Base-by-base conservation (phyloP, 2,888 invertebrate genomes). In the Anarsia innoxiella region DNA sequence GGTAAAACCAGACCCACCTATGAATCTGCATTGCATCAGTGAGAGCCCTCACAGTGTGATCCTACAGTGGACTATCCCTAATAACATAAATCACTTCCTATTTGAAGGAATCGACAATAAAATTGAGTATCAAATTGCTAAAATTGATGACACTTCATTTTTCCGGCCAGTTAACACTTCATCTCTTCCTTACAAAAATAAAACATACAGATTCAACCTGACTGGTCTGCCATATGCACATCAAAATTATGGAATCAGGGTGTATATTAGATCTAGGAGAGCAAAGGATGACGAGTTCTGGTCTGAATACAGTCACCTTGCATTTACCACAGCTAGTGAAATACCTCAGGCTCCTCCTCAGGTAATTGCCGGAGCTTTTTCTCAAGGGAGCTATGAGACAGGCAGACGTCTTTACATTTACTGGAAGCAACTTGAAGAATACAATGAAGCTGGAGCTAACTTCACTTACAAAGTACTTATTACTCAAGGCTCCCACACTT, bases 311-410 rank as follows among this genome's bases (percentile, higher is more conserved):
- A 86, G 88, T 28, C 86, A 83, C 23, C 66, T 84, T 31, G 75
- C 87, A 1, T 87, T 91, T 48, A 83, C 87, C 46, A 94, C 94
- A 2, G 74, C 61, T 11, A 85, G 87, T 57, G 82, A 83, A 45
- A 68, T 43, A 40, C 94, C 94, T 1, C 86, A 82, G 11, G 76
- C 86, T 19, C 88, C 94, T 19, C 95, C 95, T 0, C 86, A 86
- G 34, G 89, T 90, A 2, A 89, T 89, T 45, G 79, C 89, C 10
- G 94, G 95, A 26, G 91, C 92, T 56, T 95, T 94, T 64, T 89
- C 92, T 64, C 86, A 90, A 46, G 73, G 77, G 73, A 67, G 67
- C 35, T 86, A 68, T 53, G 76, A 84, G 12, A 68, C 74, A 25
- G 84, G 85, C 41, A 82, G 91, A 45, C 86, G 89, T 36, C 79